A percentile compares a stretch with the other conserved stretches of the same genome.
Conservation (phyloP, 2,888 invertebrate genomes). For the Euclidia mi region DNA sequence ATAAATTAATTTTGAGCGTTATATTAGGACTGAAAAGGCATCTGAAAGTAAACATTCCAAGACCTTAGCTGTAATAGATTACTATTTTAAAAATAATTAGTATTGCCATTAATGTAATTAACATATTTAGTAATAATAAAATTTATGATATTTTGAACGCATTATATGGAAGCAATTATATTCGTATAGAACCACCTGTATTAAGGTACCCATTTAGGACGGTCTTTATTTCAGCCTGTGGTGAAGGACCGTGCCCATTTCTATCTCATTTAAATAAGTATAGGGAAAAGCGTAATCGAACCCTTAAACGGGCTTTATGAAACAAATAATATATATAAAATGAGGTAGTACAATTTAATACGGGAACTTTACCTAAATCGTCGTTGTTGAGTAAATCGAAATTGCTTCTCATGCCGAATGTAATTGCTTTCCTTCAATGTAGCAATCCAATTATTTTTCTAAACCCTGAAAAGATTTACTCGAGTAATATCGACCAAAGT, state of each 20-base stretch:
- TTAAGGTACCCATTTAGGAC: conserved; percentile 33
- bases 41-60: too few species aligned
- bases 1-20: too few species aligned
- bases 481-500: conserved; percentile 72
- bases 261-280: conserved; percentile 73
- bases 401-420: conserved; percentile 80
- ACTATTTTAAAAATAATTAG: too few species aligned
- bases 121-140: too few species aligned
- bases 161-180: conserved; percentile 12
- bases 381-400: conserved; percentile 79
- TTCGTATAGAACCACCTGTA: conserved; percentile 26
- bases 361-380: conserved; percentile 80
- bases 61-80: too few species aligned
- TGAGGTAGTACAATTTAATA: conserved; percentile 74
- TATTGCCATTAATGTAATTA: too few species aligned
- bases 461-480: conserved; percentile 83
- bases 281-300: conserved; percentile 72
- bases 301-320: conserved; percentile 75
- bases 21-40: too few species aligned
- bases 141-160: background rate
- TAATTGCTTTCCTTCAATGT: conserved; percentile 86
- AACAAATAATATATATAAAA: conserved; percentile 71
- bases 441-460: conserved; percentile 87
- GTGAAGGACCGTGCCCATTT: conserved; percentile 54
- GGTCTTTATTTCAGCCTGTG: conserved; percentile 51